Evolutionary conservation across 2,888 invertebrate species (phyloP).

Genomic region (Polia nebulosa): DNA sequence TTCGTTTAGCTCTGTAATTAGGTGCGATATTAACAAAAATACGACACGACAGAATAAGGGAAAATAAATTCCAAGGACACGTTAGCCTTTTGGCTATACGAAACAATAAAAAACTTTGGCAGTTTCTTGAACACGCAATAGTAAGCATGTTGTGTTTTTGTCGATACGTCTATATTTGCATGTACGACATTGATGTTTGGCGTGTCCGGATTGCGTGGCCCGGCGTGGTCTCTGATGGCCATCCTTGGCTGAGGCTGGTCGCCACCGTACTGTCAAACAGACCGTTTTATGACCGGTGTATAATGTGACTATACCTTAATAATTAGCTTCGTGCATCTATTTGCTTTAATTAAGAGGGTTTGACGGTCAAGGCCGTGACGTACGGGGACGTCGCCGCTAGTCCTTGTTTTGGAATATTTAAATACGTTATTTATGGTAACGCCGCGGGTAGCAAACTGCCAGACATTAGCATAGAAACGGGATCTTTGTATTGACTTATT

Average conservation of each 20-base stretch:
- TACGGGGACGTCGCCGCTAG: constrained; percentile 66
- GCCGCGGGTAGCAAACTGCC: constrained; percentile 45
- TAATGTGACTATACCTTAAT: constrained; percentile 62
- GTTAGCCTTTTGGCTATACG: constrained; percentile 54
- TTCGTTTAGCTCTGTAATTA: constrained; percentile 44
- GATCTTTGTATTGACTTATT: constrained; percentile 52
- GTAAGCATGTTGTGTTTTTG: constrained; percentile 45
- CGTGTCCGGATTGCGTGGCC: constrained; percentile 68
- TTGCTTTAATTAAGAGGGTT: constrained; percentile 70
- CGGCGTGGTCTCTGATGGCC: constrained; percentile 59
- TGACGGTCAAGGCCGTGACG: constrained; percentile 67
- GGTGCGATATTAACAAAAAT: constrained; percentile 44
- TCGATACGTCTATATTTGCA: constrained; percentile 64
- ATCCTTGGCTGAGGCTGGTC: constrained; percentile 64
- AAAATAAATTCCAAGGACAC: constrained; percentile 55
- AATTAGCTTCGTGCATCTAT: constrained; percentile 74
- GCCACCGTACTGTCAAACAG: constrained; percentile 67
- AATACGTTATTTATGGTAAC: constrained; percentile 64
- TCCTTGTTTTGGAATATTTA: constrained; percentile 64
- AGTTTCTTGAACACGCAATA: constrained; percentile 63
- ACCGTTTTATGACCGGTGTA: constrained; percentile 51
- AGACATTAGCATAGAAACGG: constrained; percentile 61
- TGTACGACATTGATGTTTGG: constrained; percentile 60
- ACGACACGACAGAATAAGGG: constrained; percentile 39
- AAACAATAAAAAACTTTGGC: constrained; percentile 63